Evolutionary conservation across 2,113 vertebrate genomes (phyloP), one percentile per base, ranked within the genome.

Genomic region (Varanus komodoensis): DNA sequence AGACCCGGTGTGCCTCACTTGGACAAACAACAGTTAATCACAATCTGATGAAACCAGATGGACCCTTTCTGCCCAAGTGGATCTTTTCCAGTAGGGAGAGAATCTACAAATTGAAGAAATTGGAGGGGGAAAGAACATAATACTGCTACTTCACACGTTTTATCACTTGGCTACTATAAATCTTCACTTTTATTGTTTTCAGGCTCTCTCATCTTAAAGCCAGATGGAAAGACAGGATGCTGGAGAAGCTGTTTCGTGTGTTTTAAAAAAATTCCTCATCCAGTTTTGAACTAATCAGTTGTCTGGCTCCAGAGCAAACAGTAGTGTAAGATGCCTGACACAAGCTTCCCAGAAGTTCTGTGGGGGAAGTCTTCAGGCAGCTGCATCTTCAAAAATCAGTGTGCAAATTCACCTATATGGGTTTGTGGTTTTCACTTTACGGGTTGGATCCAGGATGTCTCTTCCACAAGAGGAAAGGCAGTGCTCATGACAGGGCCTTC

Each of bases 21-120:
- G 11, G 75, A 32, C 50, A 86, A 54, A 11, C 21, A 71, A 23
- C 54, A 34, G 8, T 81, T 54, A 54, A n/a, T 81, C 15, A 2
- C 9, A 32, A 14, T 48, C 27, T 12, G 21, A 50, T 79, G 27
- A 79, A 15, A 12, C 14, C n/a, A 57, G 19, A 32, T 23, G 8
- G 9, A 69, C 52, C 29, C 6, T 25, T 6, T 75, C 25, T 75
- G 73, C n/a, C n/a, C 17, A 61, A 61, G 19, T 64, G n/a, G 34
- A 61, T 86, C 57, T 44, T 1, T 21, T 83, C 21, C 61, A 68
- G 34, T 32, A 11, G 19, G 82, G 81, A 88, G n/a, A 78, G 80
- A 92, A 88, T 17, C 57, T 89, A 94, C 57, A 74, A 50, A 29
- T 27, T 1, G 87, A 57, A 89, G 61, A 52, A 52, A 69, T 82